Evolutionary conservation across 1,140 invertebrate genomes (phyloP), one percentile per base, ranked within the genome.

Genomic region (Proctacanthus coquilletti): DNA sequence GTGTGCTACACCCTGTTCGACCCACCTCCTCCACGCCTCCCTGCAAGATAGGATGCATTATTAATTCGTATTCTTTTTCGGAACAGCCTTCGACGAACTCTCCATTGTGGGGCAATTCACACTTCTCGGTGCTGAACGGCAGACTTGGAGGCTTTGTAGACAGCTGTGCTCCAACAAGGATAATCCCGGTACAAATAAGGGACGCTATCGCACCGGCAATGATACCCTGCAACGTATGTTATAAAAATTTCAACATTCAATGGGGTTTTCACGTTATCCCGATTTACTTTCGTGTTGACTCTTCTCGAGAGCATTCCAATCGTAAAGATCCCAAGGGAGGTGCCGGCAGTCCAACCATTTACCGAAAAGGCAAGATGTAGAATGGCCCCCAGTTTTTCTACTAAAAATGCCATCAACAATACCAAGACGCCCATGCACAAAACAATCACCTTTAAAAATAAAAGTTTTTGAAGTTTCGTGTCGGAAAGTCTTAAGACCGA

Each of bases 131-230:
- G 23, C 23, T 27, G 23, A 27, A 27, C 13, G 23, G 23, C 23
- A 27, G 13, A 8, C 8, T 8, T 8, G 23, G 23, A 9, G 8
- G 23, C 23, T 27, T 27, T 27, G 23, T 8, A 27, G 8, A 9
- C 13, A 13, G 13, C 23, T 27, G 23, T 0, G 57, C 59, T 49
- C 61, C 65, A 4, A 65, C 65, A 21, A 66, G 51, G 19, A 69
- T 49, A 47, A 72, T 63, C 14, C 70, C 71, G 2, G 71, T 34
- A 2, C 59, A 50, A 43, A 73, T 73, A 2, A 72, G 38, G 13
- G 66, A 68, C 3, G 72, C 39, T 18, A 67, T 46, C 3, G 68
- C 61, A 25, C 70, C 70, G 21, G 61, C 52, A 10, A 66, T 58
- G 2, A 71, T 53, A 14, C 68, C 66, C 37, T 27, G 23, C 8